Percentiles rank a stretch among this genome's conserved stretches.
Conservation (phyloP, 2,797 vertebrate species). For the Yasuhikotakia modesta region DNA sequence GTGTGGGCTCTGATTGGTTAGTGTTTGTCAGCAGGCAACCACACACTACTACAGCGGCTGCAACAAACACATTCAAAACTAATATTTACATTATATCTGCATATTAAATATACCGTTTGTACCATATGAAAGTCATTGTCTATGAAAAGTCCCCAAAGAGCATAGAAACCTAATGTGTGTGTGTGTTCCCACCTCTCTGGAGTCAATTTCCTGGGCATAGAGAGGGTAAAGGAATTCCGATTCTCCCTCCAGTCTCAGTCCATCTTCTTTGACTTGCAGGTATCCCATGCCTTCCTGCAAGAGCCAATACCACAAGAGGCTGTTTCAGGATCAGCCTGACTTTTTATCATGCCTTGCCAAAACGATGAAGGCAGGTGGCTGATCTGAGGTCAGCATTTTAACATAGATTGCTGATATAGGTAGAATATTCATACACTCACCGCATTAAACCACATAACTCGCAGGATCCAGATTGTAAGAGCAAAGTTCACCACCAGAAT, state of each 20-base stretch:
- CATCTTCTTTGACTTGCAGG: conserved; percentile 83
- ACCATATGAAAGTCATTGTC: no score
- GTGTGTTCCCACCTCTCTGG: conserved; percentile 83
- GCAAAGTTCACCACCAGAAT: conserved; percentile 91
- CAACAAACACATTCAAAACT: no score
- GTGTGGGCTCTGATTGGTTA: no score
- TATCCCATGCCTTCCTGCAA: conserved; percentile 91
- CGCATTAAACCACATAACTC: conserved; percentile 96
- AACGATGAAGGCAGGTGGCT: not conserved
- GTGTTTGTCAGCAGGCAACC: no score
- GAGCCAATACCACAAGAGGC: conserved; percentile 14
- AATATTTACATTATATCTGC: no score
- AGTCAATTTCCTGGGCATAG: conserved; percentile 91
- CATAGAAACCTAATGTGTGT: not conserved
- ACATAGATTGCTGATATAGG: not conserved
- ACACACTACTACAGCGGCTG: no score
- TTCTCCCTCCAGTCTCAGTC: conserved; percentile 89
- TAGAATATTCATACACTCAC: conserved; percentile 70
- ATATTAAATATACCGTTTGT: no score
- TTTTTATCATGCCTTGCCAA: not conserved
- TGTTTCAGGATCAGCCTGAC: not conserved
- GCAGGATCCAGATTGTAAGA: conserved; percentile 93
- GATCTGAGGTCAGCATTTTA: not conserved
- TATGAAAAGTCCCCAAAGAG: no score
- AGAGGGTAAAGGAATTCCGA: conserved; percentile 93